A percentile compares a stretch with the other conserved stretches of the same genome.
Conservation (phyloP, 2,113 vertebrate species). For the Candoia aspera region DNA sequence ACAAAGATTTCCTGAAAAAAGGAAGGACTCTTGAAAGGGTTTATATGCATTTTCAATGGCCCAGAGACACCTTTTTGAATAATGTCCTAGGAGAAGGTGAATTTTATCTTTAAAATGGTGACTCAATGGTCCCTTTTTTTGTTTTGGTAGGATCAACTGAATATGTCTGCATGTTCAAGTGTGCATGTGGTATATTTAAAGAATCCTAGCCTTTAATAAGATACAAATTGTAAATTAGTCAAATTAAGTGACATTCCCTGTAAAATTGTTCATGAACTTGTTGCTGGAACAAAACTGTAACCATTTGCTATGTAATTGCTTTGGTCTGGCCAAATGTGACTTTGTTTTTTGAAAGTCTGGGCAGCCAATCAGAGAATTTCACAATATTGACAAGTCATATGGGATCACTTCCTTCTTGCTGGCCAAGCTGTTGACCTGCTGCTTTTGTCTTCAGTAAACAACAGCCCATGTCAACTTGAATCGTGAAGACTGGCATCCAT, state of each 20-base stretch:
- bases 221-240: not conserved
- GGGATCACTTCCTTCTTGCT: conserved; percentile 10
- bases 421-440: conserved; percentile 7
- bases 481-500: not conserved
- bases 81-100: conserved; percentile 36
- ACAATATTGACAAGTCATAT: not conserved
- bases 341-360: conserved; percentile 14
- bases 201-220: conserved; percentile 22
- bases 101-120: conserved; percentile 27
- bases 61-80: conserved; percentile 24
- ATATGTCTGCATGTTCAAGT: not conserved
- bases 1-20: conserved; percentile 55
- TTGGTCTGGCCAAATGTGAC: conserved; percentile 37
- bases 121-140: conserved; percentile 30
- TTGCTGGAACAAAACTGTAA: conserved; percentile 35
- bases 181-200: conserved; percentile 35
- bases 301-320: conserved; percentile 25
- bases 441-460: not conserved
- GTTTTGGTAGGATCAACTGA: conserved; percentile 27
- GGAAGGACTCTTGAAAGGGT: conserved; percentile 53
- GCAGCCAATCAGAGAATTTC: not conserved
- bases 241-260: not conserved
- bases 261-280: conserved; percentile 2
- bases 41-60: conserved; percentile 19
- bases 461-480: accelerated